Evolutionary conservation across 2,113 vertebrate genomes (phyloP).

Genomic region (Nothobranchius kuhntae): DNA sequence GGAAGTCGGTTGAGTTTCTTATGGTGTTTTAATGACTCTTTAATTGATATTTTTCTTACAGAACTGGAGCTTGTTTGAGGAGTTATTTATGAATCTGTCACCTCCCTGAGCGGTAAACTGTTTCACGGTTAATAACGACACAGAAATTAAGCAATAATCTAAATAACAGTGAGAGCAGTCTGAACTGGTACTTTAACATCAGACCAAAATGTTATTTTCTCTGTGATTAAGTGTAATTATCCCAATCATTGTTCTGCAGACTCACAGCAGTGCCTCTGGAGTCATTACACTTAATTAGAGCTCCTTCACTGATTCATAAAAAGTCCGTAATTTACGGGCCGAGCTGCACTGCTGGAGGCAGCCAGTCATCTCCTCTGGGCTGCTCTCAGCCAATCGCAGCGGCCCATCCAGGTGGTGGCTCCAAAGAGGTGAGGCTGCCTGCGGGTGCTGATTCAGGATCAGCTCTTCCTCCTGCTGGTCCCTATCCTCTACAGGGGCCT

Average conservation of each 20-base stretch:
- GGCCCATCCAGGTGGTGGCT: conserved; percentile 67
- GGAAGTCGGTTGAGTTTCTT: background rate
- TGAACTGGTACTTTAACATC: conserved; percentile 4
- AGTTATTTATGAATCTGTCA: background rate
- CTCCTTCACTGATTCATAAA: conserved; percentile 61
- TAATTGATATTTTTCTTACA: background rate
- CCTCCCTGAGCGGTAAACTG: background rate
- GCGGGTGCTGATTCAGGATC: conserved; percentile 41
- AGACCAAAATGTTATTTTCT: conserved; percentile 40
- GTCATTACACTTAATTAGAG: conserved; percentile 70
- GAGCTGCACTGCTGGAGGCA: conserved; percentile 44
- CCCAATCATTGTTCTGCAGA: conserved; percentile 40
- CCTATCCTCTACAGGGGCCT: background rate
- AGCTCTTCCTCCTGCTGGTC: conserved; percentile 9
- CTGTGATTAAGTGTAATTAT: conserved; percentile 58
- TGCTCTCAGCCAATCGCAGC: conserved; percentile 66
- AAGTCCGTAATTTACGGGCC: conserved; percentile 57
- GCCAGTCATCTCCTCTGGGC: conserved; percentile 41
- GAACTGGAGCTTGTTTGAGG: background rate
- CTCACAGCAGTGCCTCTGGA: conserved; percentile 32
- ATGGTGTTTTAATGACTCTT: background rate
- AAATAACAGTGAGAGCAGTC: conserved; percentile 5
- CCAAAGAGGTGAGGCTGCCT: conserved; percentile 14
- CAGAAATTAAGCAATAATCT: conserved; percentile 6
- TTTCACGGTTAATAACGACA: background rate